phyloP scores from a whole-genome alignment of 2,113 vertebrate species.

The Phalacrocorax brasilianus region DNA sequence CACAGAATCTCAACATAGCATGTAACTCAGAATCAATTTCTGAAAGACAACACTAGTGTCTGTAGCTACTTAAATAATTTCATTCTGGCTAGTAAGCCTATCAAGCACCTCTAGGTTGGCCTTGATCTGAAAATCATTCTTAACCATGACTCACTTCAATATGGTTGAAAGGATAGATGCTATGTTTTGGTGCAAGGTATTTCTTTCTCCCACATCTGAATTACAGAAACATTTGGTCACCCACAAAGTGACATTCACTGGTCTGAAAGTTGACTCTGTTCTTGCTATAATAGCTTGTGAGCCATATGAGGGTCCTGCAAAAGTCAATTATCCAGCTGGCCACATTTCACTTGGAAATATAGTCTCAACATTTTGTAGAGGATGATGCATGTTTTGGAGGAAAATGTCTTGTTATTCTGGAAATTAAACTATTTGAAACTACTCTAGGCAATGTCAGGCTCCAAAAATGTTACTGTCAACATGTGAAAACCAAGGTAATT shows the following conservation, averaged over 20 bases:
- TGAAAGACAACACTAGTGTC: neutral
- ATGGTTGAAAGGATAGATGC: neutral
- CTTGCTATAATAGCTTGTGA: neutral
- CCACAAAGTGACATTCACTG: neutral
- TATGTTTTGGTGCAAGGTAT: neutral
- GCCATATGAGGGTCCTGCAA: neutral
- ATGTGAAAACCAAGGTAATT: constrained; percentile 9
- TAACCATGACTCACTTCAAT: neutral
- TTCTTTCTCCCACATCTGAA: neutral
- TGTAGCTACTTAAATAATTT: neutral
- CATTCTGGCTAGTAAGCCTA: neutral
- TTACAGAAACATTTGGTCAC: neutral
- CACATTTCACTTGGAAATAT: neutral
- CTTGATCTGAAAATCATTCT: neutral
- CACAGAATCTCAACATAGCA: neutral
- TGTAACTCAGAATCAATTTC: neutral
- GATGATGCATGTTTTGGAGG: neutral
- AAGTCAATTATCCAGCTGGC: neutral
- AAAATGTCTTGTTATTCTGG: neutral
- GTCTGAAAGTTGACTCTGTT: neutral
- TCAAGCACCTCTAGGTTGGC: neutral
- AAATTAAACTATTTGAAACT: neutral
- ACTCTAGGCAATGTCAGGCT: neutral
- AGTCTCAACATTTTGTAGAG: neutral
- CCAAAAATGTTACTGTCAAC: neutral